Percentiles rank a stretch among this genome's conserved stretches.
Conservation (phyloP, 2,113 vertebrate species). For the Alethe diademata region DNA sequence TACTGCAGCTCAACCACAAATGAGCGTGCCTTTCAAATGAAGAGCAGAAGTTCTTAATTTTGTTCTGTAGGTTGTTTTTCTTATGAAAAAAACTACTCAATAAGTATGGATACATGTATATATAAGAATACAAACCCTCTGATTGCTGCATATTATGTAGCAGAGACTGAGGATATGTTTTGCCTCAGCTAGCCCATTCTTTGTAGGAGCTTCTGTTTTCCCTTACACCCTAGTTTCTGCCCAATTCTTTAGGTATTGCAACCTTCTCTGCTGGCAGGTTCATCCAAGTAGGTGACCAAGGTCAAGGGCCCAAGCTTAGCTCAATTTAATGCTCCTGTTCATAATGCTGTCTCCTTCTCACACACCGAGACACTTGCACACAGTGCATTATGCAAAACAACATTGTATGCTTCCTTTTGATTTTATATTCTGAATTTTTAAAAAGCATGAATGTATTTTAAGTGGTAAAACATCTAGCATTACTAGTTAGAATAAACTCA, state of each 20-base stretch:
- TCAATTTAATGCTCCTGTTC: neutral
- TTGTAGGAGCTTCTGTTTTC: neutral
- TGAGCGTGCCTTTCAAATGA: neutral
- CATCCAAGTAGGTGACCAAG: neutral
- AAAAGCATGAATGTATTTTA: neutral
- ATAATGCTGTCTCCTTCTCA: neutral
- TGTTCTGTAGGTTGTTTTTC: neutral
- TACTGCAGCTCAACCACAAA: neutral
- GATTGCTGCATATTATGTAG: neutral
- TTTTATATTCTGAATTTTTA: neutral
- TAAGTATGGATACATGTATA: neutral
- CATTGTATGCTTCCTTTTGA: neutral
- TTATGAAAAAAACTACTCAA: neutral
- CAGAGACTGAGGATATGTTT: neutral
- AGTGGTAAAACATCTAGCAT: neutral
- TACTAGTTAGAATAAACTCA: neutral
- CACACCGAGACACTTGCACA: neutral
- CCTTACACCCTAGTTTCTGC: neutral
- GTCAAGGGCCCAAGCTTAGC: neutral
- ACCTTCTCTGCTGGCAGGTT: neutral
- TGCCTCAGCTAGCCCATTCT: neutral
- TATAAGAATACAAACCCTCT: neutral
- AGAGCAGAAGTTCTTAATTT: neutral
- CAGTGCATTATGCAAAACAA: neutral
- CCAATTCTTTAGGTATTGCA: neutral